Evolutionary conservation across 2,797 vertebrate genomes (phyloP).

Genomic region (Oreonectes daqikongensis): DNA sequence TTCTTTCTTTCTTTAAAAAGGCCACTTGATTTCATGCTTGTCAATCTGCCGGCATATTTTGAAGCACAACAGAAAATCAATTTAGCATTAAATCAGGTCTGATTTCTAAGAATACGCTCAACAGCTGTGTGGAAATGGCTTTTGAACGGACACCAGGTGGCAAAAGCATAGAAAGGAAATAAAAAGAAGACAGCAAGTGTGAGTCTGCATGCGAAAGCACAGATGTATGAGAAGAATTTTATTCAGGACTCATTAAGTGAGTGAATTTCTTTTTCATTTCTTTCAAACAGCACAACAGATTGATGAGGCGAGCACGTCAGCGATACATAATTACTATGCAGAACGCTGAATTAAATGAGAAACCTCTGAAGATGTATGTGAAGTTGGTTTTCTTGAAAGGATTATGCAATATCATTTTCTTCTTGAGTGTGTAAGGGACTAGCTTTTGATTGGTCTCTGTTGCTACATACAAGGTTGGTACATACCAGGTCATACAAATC

Average conservation of each 20-base stretch:
- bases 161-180: constrained; percentile 50
- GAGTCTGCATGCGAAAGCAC: constrained; percentile 8
- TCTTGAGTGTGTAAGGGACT: not conserved
- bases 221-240: constrained; percentile 16
- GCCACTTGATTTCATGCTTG: constrained; percentile 41
- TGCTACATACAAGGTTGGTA: not conserved
- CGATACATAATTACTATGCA: not conserved
- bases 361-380: not conserved
- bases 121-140: constrained; percentile 55
- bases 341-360: not conserved
- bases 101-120: constrained; percentile 51
- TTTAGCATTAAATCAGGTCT: constrained; percentile 53
- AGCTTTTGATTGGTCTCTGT: not conserved
- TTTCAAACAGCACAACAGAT: not conserved
- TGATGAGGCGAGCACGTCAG: constrained; percentile 6
- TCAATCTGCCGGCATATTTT: constrained; percentile 43
- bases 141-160: constrained; percentile 54
- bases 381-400: not conserved
- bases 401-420: not conserved
- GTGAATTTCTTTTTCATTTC: constrained; percentile 1
- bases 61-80: constrained; percentile 45
- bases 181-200: constrained; percentile 27
- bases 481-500: too few species aligned
- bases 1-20: constrained; percentile 38
- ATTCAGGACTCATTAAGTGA: not conserved